Evolutionary conservation across 2,888 invertebrate genomes (phyloP), one percentile per base, ranked within the genome.

Genomic region (Craniophora ligustri): DNA sequence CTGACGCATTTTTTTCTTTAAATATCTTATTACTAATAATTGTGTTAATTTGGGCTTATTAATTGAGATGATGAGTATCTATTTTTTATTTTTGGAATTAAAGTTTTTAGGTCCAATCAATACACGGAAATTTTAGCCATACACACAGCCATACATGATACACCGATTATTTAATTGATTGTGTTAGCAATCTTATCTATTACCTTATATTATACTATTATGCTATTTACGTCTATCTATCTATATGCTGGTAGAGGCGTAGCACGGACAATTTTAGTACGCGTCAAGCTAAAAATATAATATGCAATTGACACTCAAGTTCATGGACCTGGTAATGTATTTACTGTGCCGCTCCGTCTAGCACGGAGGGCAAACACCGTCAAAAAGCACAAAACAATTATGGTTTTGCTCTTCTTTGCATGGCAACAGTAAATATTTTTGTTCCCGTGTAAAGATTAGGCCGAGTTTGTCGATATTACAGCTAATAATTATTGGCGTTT

Each of bases 241-340:
- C n/a, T n/a, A n/a, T n/a, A n/a, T n/a, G 26, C 26, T n/a, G 1
- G 5, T 28, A 53, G 10, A 30, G n/a, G 41, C 16, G 34, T 28
- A 34, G 31, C 38, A 42, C 47, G 21, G 53, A 44, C 46, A 54
- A 36, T 45, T 50, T 72, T 44, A 55, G 62, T 62, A 60, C 59
- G 72, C 64, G 64, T 56, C 57, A 57, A 57, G 78, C 78, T 86
- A 82, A 83, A 82, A 81, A 85, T 86, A 85, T 70, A 66, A 76
- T 59, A 50, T 63, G 67, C 81, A 50, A 56, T 71, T 56, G 74
- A 77, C 77, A 75, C 73, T 75, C 85, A 89, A 89, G 89, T 89
- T 89, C 90, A 88, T 72, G 82, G 84, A 89, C 87, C 87, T 85
- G 75, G 71, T 84, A 85, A 68, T 76, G 67, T 68, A 60, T 64